Conservation (phyloP, 2,113 vertebrate genomes). For the Bufo bufo region DNA sequence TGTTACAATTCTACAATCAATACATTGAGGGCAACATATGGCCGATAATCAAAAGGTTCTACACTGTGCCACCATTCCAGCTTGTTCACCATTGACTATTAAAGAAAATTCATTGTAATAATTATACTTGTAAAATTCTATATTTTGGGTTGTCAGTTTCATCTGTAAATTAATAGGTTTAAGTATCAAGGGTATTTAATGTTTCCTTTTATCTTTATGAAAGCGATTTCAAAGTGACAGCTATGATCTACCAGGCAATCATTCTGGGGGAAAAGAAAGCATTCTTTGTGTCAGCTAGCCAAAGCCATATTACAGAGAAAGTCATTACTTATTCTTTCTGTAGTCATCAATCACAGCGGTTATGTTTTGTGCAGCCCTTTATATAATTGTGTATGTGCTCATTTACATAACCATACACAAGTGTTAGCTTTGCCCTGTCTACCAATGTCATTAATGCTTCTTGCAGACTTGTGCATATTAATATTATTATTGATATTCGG, state of each 20-base stretch:
- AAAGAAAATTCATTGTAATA: not conserved
- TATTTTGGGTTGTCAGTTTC: not conserved
- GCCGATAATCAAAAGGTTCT: not conserved
- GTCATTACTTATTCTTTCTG: constrained; percentile 8
- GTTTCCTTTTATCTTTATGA: constrained; percentile 36
- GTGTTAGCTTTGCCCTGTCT: not conserved
- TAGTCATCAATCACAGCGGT: not conserved
- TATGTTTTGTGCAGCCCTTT: not conserved
- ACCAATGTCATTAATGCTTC: not conserved
- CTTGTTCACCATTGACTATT: not conserved
- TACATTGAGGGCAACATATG: not conserved
- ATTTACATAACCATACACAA: not conserved
- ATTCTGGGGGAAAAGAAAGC: not conserved
- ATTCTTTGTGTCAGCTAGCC: constrained; percentile 12
- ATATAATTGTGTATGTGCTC: not conserved
- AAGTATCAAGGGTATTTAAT: constrained; percentile 36
- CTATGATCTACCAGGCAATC: constrained; percentile 23
- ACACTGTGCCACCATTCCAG: not conserved
- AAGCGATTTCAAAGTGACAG: constrained; percentile 14
- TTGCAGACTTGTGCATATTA: not conserved
- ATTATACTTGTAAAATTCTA: not conserved
- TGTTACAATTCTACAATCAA: not conserved
- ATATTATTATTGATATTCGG: too few relatives aligned
- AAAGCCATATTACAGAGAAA: constrained; percentile 11
- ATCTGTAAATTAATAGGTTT: constrained; percentile 5